A percentile compares a stretch with the other conserved stretches of the same genome.
Evolutionary conservation across 2,113 vertebrate genomes (phyloP).

Genomic region (Arvicanthis niloticus): DNA sequence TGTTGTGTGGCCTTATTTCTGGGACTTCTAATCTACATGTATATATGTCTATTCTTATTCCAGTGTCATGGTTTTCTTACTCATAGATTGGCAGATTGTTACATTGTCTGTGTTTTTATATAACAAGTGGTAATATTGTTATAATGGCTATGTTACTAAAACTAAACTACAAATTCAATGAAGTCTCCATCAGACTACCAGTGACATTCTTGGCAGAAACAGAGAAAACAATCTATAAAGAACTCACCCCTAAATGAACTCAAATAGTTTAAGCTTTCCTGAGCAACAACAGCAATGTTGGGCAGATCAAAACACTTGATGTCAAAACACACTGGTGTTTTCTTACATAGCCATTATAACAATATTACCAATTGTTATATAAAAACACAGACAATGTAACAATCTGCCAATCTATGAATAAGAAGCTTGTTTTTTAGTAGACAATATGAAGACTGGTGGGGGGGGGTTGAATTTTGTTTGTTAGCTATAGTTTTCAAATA

Average conservation of each 20-base stretch:
- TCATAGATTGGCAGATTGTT: neutral
- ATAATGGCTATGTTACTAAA: neutral
- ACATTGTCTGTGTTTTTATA: too few species aligned
- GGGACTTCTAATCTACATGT: neutral
- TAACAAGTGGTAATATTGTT: neutral
- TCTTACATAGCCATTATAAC: neutral
- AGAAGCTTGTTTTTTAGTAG: neutral
- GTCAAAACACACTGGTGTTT: neutral
- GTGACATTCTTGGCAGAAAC: neutral
- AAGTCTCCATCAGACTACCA: neutral
- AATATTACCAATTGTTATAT: neutral
- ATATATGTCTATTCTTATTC: neutral
- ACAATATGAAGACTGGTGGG: neutral
- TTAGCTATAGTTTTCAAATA: neutral
- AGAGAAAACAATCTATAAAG: neutral
- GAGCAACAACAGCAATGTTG: neutral
- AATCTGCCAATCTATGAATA: neutral
- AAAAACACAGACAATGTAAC: too few species aligned
- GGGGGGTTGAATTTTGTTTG: neutral
- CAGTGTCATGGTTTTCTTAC: neutral
- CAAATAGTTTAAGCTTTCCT: neutral
- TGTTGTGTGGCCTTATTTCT: neutral
- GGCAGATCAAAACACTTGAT: neutral
- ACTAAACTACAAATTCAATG: neutral
- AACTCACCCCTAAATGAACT: neutral